Evolutionary conservation across 2,888 invertebrate species (phyloP).

Genomic region (Trilocha varians): DNA sequence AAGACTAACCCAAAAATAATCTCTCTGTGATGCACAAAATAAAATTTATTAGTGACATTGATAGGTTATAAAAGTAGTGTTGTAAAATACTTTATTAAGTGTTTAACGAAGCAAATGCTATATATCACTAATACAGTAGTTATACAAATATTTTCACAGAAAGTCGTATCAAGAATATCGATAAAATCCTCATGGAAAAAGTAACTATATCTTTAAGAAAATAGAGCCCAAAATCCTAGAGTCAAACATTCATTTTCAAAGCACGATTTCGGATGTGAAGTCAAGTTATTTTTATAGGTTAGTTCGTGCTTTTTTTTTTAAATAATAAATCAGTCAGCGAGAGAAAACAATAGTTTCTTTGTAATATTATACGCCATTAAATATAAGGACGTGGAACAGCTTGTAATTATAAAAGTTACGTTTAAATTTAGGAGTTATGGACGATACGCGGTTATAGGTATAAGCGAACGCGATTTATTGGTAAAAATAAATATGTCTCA

Average conservation of each 20-base stretch:
- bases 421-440: slow-evolving; percentile 21
- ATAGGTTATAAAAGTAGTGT: slow-evolving; percentile 11
- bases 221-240: not conserved
- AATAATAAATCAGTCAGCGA: slow-evolving; percentile 22
- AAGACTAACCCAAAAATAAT: not conserved
- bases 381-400: slow-evolving; percentile 55
- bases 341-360: slow-evolving; percentile 68
- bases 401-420: slow-evolving; percentile 19
- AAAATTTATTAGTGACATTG: slow-evolving; percentile 13
- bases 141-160: not conserved
- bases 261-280: not conserved
- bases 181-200: not conserved
- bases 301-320: not conserved
- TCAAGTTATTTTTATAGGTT: slow-evolving; percentile 11
- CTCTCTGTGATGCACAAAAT: not conserved
- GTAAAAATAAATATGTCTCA: not conserved
- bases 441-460: not conserved
- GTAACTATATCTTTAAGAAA: not conserved
- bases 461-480: slow-evolving; percentile 1
- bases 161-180: not conserved
- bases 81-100: not conserved
- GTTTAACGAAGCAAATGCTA: not conserved
- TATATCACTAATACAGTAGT: not conserved
- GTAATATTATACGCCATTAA: slow-evolving; percentile 69
- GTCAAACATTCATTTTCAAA: not conserved